A percentile compares a stretch with the other conserved stretches of the same genome.
phyloP scores from a whole-genome alignment of 2,113 vertebrate genomes.

The Poecilia latipinna region DNA sequence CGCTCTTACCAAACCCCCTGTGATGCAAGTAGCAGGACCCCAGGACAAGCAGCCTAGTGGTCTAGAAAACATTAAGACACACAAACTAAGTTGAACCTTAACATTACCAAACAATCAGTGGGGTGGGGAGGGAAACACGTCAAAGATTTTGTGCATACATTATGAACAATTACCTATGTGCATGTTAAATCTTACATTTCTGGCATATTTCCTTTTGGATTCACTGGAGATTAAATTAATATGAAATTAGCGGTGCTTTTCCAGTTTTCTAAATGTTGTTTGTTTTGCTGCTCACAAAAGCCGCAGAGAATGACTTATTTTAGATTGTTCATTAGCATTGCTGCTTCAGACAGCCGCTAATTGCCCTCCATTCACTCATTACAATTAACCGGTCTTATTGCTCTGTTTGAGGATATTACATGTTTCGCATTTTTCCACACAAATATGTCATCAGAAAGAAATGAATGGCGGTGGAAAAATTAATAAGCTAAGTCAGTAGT shows the following conservation, averaged over 20 bases:
- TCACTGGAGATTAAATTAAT: conserved; percentile 36
- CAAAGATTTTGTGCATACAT: background rate
- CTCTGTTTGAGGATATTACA: conserved; percentile 60
- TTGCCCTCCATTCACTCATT: conserved; percentile 65
- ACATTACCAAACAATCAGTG: background rate
- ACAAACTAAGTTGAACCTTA: conserved; percentile 1
- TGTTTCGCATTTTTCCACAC: conserved; percentile 57
- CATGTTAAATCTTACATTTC: conserved; percentile 14
- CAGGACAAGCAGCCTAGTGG: conserved; percentile 32
- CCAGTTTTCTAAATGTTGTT: conserved; percentile 36
- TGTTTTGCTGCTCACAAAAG: conserved; percentile 51
- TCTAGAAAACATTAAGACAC: conserved; percentile 22
- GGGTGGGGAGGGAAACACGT: background rate
- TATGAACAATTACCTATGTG: conserved; percentile 22
- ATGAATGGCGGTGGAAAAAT: conserved; percentile 35
- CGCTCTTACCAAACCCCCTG: conserved; percentile 19
- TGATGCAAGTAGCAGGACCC: conserved; percentile 28
- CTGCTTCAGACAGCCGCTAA: conserved; percentile 57
- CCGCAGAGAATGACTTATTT: conserved; percentile 58
- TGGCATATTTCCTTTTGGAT: conserved; percentile 23
- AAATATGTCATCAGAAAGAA: conserved; percentile 62
- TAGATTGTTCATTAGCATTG: conserved; percentile 59
- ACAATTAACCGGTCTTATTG: conserved; percentile 68
- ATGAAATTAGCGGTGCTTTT: conserved; percentile 20
- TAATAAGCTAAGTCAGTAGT: conserved; percentile 63